Evolutionary conservation across 2,797 vertebrate species (phyloP), one percentile per base, ranked within the genome.

Genomic region (Coendou prehensilis): DNA sequence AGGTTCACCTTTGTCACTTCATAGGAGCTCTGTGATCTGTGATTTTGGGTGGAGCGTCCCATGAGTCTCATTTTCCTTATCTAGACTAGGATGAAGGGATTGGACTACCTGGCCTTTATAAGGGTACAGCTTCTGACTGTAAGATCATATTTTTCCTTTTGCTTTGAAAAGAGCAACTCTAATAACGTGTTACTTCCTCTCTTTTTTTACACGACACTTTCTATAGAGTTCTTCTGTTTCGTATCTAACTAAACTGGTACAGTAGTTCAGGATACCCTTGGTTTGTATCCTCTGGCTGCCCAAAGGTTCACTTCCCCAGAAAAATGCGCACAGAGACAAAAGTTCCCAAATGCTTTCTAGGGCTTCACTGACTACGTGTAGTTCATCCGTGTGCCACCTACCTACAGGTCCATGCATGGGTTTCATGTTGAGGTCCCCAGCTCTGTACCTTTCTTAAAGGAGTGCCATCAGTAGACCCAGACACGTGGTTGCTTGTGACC

Each of bases 111-210:
- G 86, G 30, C 78, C 10, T 50, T 94, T 59, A 45, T 50, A 75
- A 75, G 87, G 78, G 22, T 3, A 50, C 15, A 73, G 57, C 73
- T 92, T 94, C 45, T 57, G 86, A 45, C 64, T 20, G 63, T 86
- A 52, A 63, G 73, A 76, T 93, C 61, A 20, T 75, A 56, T 83
- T 95, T 76, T 97, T 79, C 52, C 73, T 96, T 93, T 87, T 93
- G 89, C 84, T 97, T 97, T 71, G 71, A 86, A 92, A 86, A 94
- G 76, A 20, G 28, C 9, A 67, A 28, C 69, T 87, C 22, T 76
- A 90, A 17, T 76, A 89, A 52, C 33, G 28, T 47, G 59, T 87
- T 41, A 45, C 37, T 84, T 97, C 22, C 54, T 83, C 0, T 89
- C 10, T 33, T 59, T 23, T 23, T 63, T 67, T 15, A 80, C 22